Evolutionary conservation across 2,113 vertebrate species (phyloP).

Genomic region (Balaeniceps rex): DNA sequence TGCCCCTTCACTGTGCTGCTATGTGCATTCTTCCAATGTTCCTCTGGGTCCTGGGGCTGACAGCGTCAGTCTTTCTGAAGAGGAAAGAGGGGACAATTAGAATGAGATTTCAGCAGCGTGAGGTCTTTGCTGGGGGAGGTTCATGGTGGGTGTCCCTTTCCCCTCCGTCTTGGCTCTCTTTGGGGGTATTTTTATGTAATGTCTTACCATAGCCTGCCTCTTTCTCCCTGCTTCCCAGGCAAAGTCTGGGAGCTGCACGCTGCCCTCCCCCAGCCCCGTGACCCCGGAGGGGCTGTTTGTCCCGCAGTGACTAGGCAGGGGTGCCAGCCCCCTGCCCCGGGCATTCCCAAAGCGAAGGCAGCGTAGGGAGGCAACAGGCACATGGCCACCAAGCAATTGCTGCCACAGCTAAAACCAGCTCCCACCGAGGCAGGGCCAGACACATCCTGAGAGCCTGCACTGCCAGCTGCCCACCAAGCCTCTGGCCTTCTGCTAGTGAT

Average conservation of each 20-base stretch:
- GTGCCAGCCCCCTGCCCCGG: not conserved
- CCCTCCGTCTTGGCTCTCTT: not conserved
- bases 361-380: fast-evolving
- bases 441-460: fast-evolving
- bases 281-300: not conserved
- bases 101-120: not conserved
- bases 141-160: not conserved
- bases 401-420: not conserved
- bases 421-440: not conserved
- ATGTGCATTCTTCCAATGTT: not conserved
- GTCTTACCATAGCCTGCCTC: not conserved
- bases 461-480: not conserved
- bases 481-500: not conserved
- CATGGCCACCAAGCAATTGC: not conserved
- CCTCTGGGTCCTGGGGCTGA: not conserved
- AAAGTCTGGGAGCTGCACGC: fast-evolving
- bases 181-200: not conserved
- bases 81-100: not conserved
- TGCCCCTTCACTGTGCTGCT: not conserved
- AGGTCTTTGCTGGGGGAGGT: not conserved
- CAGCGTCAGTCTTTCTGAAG: not conserved
- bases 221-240: not conserved
- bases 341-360: fast-evolving
- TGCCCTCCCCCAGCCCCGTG: fast-evolving
- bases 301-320: fast-evolving